A percentile compares a stretch with the other conserved stretches of the same genome.
Evolutionary conservation across 2,888 invertebrate genomes (phyloP).

Genomic region (Antheraea yamamai): DNA sequence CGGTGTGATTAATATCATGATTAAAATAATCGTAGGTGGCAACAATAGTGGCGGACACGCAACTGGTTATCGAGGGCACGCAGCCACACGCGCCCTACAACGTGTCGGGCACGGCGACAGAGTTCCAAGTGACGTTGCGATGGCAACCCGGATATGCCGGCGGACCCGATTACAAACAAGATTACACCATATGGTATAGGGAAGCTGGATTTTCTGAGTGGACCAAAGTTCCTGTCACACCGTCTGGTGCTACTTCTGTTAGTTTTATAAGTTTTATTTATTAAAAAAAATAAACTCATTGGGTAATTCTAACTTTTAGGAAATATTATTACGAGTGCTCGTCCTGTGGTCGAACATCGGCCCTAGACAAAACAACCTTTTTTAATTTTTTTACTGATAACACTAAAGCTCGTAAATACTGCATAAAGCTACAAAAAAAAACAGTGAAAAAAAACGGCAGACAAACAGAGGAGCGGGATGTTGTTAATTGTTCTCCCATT

Average conservation of each 20-base stretch:
- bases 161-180: constrained; percentile 96
- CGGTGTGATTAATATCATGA: constrained; percentile 3
- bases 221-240: constrained; percentile 96
- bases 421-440: no score
- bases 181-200: constrained; percentile 97
- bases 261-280: constrained; percentile 33
- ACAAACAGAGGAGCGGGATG: no score
- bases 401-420: no score
- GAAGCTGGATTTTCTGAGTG: constrained; percentile 94
- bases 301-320: no score
- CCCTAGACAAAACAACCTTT: no score
- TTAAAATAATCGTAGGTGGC: constrained; percentile 83
- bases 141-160: constrained; percentile 98
- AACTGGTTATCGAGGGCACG: constrained; percentile 95
- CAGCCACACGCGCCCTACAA: constrained; percentile 99
- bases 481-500: no score
- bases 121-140: constrained; percentile 93
- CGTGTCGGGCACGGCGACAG: constrained; percentile 93
- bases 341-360: no score
- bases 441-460: no score
- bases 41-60: constrained; percentile 94
- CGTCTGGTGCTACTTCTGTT: constrained; percentile 90
- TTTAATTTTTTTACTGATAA: no score
- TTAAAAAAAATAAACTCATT: neutral
- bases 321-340: no score